These are phyloP conservation scores for Antechinus stuartii DNA, from an alignment of 2,113 vertebrate species.

Conservation along the genomic window DNA sequence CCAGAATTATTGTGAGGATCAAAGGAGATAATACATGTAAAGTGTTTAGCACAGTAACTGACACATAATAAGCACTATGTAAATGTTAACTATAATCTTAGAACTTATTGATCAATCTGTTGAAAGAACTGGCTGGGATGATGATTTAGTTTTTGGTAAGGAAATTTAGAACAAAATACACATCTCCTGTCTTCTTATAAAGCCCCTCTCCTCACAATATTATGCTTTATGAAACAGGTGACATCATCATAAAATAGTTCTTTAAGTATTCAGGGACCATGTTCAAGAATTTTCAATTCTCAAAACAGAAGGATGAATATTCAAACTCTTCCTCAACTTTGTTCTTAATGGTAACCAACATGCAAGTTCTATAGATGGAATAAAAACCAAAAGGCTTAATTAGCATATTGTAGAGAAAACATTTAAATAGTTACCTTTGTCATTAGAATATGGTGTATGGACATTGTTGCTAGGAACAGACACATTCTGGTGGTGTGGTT, in stretches of 20 bases:
- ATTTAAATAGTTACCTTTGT: conserved; percentile 88
- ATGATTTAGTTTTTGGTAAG: neutral
- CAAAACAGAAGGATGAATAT: conserved; percentile 30
- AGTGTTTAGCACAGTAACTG: neutral
- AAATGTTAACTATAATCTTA: neutral
- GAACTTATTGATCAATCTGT: neutral
- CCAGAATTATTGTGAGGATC: neutral
- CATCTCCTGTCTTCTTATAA: neutral
- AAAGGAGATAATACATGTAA: neutral
- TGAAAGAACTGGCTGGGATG: neutral
- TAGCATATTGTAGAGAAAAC: neutral
- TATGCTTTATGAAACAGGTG: conserved; percentile 1
- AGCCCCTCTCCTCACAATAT: neutral
- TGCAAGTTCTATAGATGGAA: neutral
- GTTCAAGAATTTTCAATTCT: neutral
- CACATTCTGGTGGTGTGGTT: conserved; percentile 91
- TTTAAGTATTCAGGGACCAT: neutral
- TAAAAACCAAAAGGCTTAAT: neutral
- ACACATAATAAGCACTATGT: neutral
- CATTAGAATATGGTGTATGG: conserved; percentile 90
- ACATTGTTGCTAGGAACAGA: conserved; percentile 94
- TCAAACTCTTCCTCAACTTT: neutral
- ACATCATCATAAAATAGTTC: neutral
- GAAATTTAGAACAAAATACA: conserved; percentile 23
- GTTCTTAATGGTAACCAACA: neutral